Percentiles rank a stretch among this genome's conserved stretches.
phyloP scores from a whole-genome alignment of 2,888 invertebrate genomes.

The Dynastes grantii region DNA sequence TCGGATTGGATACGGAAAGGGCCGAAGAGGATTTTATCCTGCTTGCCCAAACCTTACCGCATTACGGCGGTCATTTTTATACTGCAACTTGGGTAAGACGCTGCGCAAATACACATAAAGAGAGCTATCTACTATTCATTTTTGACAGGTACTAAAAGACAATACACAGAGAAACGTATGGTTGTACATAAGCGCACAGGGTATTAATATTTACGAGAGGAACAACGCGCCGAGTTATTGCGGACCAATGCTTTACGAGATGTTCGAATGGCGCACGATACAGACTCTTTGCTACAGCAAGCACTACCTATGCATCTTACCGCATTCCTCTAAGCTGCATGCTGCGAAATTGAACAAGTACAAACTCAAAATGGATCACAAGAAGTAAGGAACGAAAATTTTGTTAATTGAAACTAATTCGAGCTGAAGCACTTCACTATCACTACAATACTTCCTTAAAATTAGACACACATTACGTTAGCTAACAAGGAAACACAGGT shows the following conservation, averaged over 20 bases:
- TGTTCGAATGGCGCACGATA: conserved; percentile 81
- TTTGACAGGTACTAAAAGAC: conserved; percentile 73
- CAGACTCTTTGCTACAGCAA: conserved; percentile 85
- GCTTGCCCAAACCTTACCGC: conserved; percentile 79
- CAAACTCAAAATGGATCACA: conserved; percentile 82
- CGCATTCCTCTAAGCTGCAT: conserved; percentile 73
- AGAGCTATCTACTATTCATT: conserved; percentile 46
- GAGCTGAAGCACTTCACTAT: neutral
- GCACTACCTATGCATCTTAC: conserved; percentile 76
- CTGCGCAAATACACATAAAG: neutral
- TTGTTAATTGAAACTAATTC: conserved; percentile 23
- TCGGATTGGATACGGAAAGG: conserved; percentile 77
- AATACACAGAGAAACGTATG: conserved; percentile 75
- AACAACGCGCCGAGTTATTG: conserved; percentile 66
- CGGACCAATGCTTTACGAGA: conserved; percentile 69
- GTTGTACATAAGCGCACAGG: conserved; percentile 78
- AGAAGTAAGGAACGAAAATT: conserved; percentile 72
- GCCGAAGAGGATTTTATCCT: conserved; percentile 83
- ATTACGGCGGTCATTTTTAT: conserved; percentile 85
- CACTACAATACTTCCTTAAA: neutral
- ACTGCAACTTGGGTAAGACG: conserved; percentile 77
- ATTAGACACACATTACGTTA: too few species aligned
- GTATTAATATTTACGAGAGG: conserved; percentile 77
- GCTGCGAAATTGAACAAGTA: conserved; percentile 76
- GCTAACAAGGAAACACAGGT: too few species aligned